Evolutionary conservation across 2,797 vertebrate genomes (phyloP).

Genomic region (Scleropages formosus): DNA sequence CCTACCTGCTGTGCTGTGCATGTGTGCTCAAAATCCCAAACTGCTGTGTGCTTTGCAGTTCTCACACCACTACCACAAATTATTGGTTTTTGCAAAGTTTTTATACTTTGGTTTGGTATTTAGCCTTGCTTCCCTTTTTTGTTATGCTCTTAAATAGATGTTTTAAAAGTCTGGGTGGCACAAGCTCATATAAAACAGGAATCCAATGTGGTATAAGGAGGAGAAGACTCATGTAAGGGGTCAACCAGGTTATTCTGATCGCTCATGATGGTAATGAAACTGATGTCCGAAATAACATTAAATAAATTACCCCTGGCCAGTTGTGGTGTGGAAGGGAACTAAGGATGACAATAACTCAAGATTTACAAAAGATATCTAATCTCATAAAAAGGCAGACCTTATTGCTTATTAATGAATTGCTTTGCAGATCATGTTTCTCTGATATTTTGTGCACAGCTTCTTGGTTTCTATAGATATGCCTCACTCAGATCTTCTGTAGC

Average conservation of each 20-base stretch:
- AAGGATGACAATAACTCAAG: constrained; percentile 23
- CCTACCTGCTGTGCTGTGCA: too few species aligned
- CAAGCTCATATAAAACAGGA: constrained; percentile 57
- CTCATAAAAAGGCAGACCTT: constrained; percentile 38
- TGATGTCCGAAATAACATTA: neutral
- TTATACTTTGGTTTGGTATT: constrained; percentile 52
- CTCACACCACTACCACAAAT: constrained; percentile 48
- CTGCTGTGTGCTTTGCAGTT: constrained; percentile 41
- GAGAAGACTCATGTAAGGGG: constrained; percentile 1
- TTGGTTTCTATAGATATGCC: too few species aligned
- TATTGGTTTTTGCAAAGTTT: constrained; percentile 48
- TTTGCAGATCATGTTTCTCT: too few species aligned
- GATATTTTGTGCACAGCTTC: too few species aligned
- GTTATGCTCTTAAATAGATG: constrained; percentile 54
- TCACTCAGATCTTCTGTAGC: too few species aligned
- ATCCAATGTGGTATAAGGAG: constrained; percentile 52
- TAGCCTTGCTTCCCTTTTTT: constrained; percentile 54
- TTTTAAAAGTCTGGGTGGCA: constrained; percentile 62
- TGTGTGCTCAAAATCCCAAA: too few species aligned
- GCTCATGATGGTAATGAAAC: neutral
- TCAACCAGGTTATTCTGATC: constrained; percentile 4
- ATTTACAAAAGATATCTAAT: constrained; percentile 61
- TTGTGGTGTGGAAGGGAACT: neutral
- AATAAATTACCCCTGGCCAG: neutral
- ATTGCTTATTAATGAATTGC: neutral